Evolutionary conservation across 2,888 invertebrate species (phyloP).

Genomic region (Platerodrilus igneus): DNA sequence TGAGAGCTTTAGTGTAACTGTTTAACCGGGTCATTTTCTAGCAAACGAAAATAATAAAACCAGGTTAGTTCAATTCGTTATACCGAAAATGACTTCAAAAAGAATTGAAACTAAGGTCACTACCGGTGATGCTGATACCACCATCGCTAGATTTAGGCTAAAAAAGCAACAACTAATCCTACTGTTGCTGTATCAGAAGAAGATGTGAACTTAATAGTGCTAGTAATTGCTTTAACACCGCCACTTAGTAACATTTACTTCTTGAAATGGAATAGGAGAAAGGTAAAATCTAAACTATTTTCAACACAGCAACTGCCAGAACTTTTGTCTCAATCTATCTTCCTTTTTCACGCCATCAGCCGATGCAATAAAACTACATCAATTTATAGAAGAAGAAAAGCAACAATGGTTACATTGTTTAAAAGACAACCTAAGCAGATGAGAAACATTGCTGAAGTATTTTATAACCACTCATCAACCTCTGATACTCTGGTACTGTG

Average conservation of each 20-base stretch:
- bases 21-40: conserved; percentile 10
- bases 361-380: background rate
- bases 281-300: conserved; percentile 2
- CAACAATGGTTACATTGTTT: background rate
- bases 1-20: conserved; percentile 12
- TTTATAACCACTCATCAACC: too few species aligned
- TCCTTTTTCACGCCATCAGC: conserved; percentile 1
- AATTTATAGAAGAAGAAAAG: background rate
- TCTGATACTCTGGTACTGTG: too few species aligned
- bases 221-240: conserved; percentile 13
- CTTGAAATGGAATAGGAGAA: conserved; percentile 14
- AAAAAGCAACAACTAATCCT: conserved; percentile 19
- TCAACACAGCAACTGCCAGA: background rate
- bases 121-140: conserved; percentile 24
- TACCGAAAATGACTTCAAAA: conserved; percentile 19
- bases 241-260: conserved; percentile 11
- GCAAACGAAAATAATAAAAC: conserved; percentile 20
- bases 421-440: too few species aligned
- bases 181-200: conserved; percentile 18
- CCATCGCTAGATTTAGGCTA: conserved; percentile 24
- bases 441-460: too few species aligned
- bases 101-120: conserved; percentile 24
- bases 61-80: conserved; percentile 17
- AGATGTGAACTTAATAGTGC: conserved; percentile 19
- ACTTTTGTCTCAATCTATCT: background rate